Base-by-base conservation (phyloP, 2,797 vertebrate genomes). In the Pseudotriccus pelzelni region DNA sequence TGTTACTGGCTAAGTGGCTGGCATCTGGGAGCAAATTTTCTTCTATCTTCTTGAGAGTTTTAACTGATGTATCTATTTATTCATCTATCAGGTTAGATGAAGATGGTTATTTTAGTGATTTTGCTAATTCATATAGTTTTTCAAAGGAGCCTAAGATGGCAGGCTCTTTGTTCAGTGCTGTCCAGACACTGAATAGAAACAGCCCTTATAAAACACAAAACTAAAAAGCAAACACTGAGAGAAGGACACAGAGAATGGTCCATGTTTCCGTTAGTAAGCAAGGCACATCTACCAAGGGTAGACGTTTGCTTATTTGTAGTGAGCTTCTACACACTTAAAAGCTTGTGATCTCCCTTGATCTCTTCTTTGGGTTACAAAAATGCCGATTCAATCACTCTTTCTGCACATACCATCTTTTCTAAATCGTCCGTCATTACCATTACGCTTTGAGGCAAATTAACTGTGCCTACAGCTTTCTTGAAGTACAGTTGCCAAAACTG, bases 361-460 rank as follows among this genome's bases (percentile, higher is more conserved):
- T 93, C 74, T 78, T 88, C 52, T 85, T 28, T 30, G 27, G 36
- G 59, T 78, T 87, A 86, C 86, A 89, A 72, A 92, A 90, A 92
- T 27, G 44, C 34, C 68, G 76, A 70, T 74, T 82, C 28, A 32
- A 43, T 60, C 41, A 76, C 41, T 90, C 44, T 27, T 89, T 69
- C 43, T 43, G 12, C 16, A 79, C 11, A 32, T 16, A 84, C 37
- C 17, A 72, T 6, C 41, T 86, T 84, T 81, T 50, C 66, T 62
- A 84, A 91, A 81, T 37, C 6, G 3, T 36, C 37, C 36, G 34
- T 44, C 64, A 70, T 59, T 72, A 66, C 25, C 7, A 43, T 56
- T 53, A 84, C 11, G 21, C 18, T 80, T 60, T 59, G 36, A 73
- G 47, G 27, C 66, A 94, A 88, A 85, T 74, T 74, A 93, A 74